phyloP scores from a whole-genome alignment of 1,140 invertebrate species.

The Temnothorax longispinosus region DNA sequence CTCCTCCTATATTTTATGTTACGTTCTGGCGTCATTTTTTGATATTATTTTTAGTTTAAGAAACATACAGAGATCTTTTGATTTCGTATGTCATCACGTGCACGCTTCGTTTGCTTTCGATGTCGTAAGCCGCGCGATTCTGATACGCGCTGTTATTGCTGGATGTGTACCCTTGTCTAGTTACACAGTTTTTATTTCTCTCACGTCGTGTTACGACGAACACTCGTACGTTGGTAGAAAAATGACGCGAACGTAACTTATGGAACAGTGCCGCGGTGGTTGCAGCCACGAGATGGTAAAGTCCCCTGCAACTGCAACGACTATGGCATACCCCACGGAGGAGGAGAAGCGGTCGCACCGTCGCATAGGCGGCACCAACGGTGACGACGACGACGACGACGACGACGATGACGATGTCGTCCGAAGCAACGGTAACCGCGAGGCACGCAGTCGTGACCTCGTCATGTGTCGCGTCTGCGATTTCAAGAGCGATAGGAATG shows the following conservation, averaged over 20 bases:
- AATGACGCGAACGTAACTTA: conserved; percentile 82
- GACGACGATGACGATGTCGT: conserved; percentile 39
- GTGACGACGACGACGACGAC: conserved; percentile 38
- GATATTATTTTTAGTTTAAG: conserved; percentile 53
- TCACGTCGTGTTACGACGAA: conserved; percentile 63
- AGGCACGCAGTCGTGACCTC: conserved; percentile 13
- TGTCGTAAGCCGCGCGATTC: conserved; percentile 47
- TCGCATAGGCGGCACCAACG: conserved; percentile 48
- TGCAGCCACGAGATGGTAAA: conserved; percentile 85
- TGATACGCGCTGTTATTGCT: conserved; percentile 28
- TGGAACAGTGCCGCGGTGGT: conserved; percentile 85
- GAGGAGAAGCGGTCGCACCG: conserved; percentile 70
- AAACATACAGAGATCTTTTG: not conserved
- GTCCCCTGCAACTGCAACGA: conserved; percentile 77
- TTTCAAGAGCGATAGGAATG: conserved; percentile 12
- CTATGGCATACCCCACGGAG: conserved; percentile 73
- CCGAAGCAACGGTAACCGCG: conserved; percentile 37
- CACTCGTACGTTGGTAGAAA: conserved; percentile 68
- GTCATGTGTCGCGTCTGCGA: not conserved
- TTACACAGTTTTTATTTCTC: conserved; percentile 51
- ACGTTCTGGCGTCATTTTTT: conserved; percentile 76
- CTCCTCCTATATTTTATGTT: conserved; percentile 70
- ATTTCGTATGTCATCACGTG: conserved; percentile 30
- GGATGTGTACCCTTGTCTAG: conserved; percentile 21
- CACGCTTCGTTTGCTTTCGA: conserved; percentile 74